Base-by-base conservation (phyloP, 1,140 invertebrate species). In the Drosophila pseudoobscura region DNA sequence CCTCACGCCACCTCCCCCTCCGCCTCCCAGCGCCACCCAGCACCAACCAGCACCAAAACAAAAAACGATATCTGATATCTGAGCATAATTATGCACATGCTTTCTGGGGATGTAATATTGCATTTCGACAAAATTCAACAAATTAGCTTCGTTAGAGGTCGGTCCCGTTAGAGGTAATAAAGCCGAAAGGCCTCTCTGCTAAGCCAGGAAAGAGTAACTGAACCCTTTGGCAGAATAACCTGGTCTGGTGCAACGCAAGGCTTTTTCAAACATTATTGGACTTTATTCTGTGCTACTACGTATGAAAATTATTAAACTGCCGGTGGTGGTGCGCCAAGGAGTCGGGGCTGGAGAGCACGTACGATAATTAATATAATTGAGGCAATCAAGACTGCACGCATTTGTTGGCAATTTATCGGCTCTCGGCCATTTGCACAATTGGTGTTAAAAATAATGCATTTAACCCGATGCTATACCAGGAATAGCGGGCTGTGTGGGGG, bases 361-460 rank as follows among this genome's bases (percentile, higher is more conserved):
- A 70, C 61, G 61, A 41, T 76, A 80, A 85, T 85, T 85, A 87
- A 78, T 69, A 87, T 87, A 85, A 85, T 85, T 54, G 82, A 57
- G 45, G 78, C 71, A 85, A 87, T 85, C 78, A 82, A 66, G 69
- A 50, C 63, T 64, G 58, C 46, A 60, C 66, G 73, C 73, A 87
- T 75, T 77, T 87, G 65, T 56, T 70, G 55, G 64, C 78, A 87
- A 85, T 85, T 80, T 85, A 85, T 87, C 57, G 80, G 52, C 63
- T 49, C 50, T 45, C 41, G 43, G 49, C 29, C 63, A 70, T 56
- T 78, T 70, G 54, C 61, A 75, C 76, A 85, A 85, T 80, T 87
- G 78, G 82, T 66, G 78, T 80, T 87, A 85, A 84, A 84, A 87
- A 80, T 84, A 84, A 84, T 87, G 80, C 80, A 62, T 84, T 84